Percentiles rank a stretch among this genome's conserved stretches.
Conservation (phyloP, 2,888 invertebrate species). For the Drosophila testacea region DNA sequence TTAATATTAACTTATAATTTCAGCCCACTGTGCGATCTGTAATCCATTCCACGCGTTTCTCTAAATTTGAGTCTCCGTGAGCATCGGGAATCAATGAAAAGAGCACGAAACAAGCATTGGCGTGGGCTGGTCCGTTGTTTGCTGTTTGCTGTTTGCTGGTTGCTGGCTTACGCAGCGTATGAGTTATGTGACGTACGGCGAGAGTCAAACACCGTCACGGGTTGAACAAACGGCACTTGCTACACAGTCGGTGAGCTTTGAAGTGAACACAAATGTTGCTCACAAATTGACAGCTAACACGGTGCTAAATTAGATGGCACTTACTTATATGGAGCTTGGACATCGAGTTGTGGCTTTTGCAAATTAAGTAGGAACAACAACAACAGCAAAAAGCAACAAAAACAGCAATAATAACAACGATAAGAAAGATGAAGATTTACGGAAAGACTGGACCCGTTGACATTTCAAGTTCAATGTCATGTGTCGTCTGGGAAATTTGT, state of each 20-base stretch:
- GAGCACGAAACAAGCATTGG: slow-evolving; percentile 13
- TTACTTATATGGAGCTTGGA: slow-evolving; percentile 41
- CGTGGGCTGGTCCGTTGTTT: slow-evolving; percentile 39
- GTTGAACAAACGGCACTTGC: slow-evolving; percentile 69
- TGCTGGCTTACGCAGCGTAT: slow-evolving; percentile 61
- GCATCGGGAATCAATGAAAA: slow-evolving; percentile 33
- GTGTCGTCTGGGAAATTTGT: slow-evolving; percentile 71
- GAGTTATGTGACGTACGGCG: slow-evolving; percentile 52
- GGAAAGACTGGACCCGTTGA: slow-evolving; percentile 42
- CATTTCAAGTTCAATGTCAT: slow-evolving; percentile 72
- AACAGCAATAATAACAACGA: slow-evolving; percentile 3
- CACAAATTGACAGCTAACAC: slow-evolving; percentile 71
- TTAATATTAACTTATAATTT: not conserved
- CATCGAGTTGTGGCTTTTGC: slow-evolving; percentile 37
- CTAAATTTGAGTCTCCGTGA: slow-evolving; percentile 25
- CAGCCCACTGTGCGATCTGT: slow-evolving; percentile 6
- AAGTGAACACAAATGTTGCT: slow-evolving; percentile 59
- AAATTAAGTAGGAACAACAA: slow-evolving; percentile 45
- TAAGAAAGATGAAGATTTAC: slow-evolving; percentile 12
- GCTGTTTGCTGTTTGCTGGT: slow-evolving; percentile 16
- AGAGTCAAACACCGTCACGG: slow-evolving; percentile 32
- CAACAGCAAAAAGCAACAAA: not conserved
- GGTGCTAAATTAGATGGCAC: slow-evolving; percentile 73
- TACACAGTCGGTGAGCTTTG: slow-evolving; percentile 62
- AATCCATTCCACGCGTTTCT: slow-evolving; percentile 17